Evolutionary conservation across 2,888 invertebrate genomes (phyloP), one percentile per base, ranked within the genome.

Genomic region (Drosophila diplacantha): DNA sequence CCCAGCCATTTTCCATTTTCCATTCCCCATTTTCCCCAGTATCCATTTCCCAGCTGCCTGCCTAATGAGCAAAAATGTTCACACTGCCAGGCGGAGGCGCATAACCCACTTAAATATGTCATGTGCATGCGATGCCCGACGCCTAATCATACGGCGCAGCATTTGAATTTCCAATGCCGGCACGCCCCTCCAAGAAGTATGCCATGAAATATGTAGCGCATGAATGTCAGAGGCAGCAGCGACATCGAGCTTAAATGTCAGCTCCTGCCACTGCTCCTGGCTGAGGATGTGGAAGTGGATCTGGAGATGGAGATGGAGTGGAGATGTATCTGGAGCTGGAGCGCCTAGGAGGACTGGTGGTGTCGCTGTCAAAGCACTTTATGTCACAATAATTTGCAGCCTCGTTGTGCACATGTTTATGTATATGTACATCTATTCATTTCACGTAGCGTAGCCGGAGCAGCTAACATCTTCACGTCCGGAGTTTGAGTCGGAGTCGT

Each of bases 311-410:
- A 29, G 11, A 9, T 26, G 26, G 9, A 6, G 22, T 4, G 2
- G 12, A n/a, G n/a, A n/a, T n/a, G n/a, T n/a, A n/a, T n/a, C n/a
- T n/a, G n/a, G 32, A 35, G 8, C 3, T 35, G 34, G 16, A 44
- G 29, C 12, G 12, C 18, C 12, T 26, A 26, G 52, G 20, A 26
- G 32, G 22, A 47, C 47, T 70, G 81, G 81, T 70, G 80, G 83
- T 83, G 83, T 72, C 65, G 73, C 83, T 85, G 85, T 86, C 85
- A 85, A 74, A 82, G 77, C 76, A 82, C 81, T 85, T 85, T 78
- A 80, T 85, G 86, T 86, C 85, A 82, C 75, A 85, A 86, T 83
- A 86, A 86, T 86, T 85, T 86, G 84, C 86, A 78, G 73, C 72
- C 72, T 65, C 52, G 59, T 59, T 34, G 39, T 24, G 16, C 11